These are phyloP conservation scores for Prenolepis imparis DNA, from an alignment of 2,888 invertebrate genomes.

Conservation along the genomic window DNA sequence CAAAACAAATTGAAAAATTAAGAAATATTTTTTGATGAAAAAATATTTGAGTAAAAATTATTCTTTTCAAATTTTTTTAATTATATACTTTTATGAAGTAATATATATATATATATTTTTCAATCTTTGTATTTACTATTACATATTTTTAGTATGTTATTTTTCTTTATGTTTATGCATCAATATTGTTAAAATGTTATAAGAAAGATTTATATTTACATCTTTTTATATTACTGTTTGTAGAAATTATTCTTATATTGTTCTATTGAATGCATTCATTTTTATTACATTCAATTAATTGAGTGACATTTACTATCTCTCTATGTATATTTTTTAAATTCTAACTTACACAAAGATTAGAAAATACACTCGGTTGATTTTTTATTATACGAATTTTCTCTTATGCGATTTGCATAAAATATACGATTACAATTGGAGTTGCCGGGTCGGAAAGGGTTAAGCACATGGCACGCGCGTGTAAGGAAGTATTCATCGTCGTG, in stretches of 20 bases:
- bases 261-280: background rate
- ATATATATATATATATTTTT: no score
- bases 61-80: no score
- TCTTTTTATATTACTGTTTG: background rate
- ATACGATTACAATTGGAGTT: background rate
- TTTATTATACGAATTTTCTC: background rate
- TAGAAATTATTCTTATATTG: background rate
- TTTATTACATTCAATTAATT: background rate
- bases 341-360: background rate
- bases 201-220: background rate
- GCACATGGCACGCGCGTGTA: conserved; percentile 27
- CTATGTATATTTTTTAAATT: background rate
- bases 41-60: background rate
- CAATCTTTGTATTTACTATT: background rate
- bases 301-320: background rate
- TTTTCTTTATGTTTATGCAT: background rate
- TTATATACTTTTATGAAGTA: no score
- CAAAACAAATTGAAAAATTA: background rate
- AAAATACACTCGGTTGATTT: conserved; percentile 4
- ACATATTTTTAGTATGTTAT: no score
- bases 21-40: background rate
- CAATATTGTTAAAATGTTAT: background rate
- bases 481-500: conserved; percentile 23
- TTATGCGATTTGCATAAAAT: conserved; percentile 29
- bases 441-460: conserved; percentile 19